A percentile compares a stretch with the other conserved stretches of the same genome.
These are phyloP conservation scores for Glomeris maerens DNA, from an alignment of 1,140 invertebrate genomes.

Conservation along the genomic window DNA sequence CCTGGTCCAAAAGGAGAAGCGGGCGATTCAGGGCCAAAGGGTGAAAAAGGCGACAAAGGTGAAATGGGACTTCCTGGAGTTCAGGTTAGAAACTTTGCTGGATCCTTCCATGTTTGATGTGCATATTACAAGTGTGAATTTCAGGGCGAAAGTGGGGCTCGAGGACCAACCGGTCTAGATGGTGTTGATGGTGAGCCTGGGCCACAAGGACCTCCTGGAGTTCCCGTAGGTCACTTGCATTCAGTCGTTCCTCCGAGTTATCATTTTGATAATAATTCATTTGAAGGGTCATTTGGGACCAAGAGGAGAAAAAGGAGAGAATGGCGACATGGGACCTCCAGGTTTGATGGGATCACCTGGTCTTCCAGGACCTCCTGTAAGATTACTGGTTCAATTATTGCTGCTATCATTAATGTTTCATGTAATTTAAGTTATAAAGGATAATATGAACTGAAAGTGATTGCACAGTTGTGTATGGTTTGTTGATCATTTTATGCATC, in stretches of 20 bases:
- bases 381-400: no score
- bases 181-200: slow-evolving; percentile 47
- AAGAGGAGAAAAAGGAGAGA: slow-evolving; percentile 63
- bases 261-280: slow-evolving; percentile 7
- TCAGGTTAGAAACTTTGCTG: slow-evolving; percentile 26
- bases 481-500: no score
- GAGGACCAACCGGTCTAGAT: slow-evolving; percentile 24
- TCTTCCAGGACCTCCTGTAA: slow-evolving; percentile 45
- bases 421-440: no score
- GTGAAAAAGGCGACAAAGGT: slow-evolving; percentile 34
- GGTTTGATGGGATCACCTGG: slow-evolving; percentile 73
- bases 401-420: no score
- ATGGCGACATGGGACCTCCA: slow-evolving; percentile 73
- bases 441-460: no score
- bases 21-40: slow-evolving; percentile 27
- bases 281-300: slow-evolving; percentile 57
- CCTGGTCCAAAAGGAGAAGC: slow-evolving; percentile 36
- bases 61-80: slow-evolving; percentile 26
- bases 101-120: slow-evolving; percentile 2
- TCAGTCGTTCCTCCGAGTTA: neutral
- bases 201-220: slow-evolving; percentile 50
- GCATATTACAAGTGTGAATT: slow-evolving; percentile 6
- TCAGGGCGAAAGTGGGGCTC: slow-evolving; percentile 16
- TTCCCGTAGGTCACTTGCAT: slow-evolving; percentile 40
- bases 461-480: no score